Evolutionary conservation across 2,797 vertebrate genomes (phyloP).

Genomic region (Pantherophis alleghaniensis): DNA sequence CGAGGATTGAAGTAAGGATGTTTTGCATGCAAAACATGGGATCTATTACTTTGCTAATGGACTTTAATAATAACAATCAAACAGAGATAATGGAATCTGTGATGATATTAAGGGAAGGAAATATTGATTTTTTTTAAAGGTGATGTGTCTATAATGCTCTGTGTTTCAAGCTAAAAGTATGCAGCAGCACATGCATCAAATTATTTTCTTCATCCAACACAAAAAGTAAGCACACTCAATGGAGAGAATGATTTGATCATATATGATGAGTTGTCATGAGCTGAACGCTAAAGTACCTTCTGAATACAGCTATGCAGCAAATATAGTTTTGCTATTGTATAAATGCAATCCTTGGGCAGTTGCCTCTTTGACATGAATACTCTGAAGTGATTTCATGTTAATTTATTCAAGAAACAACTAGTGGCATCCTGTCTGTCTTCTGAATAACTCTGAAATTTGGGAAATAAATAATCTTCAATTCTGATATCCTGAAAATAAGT

Average conservation of each 20-base stretch:
- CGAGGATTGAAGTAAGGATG: neutral
- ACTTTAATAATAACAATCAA: conserved; percentile 39
- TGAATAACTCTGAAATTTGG: neutral
- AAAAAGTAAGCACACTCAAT: neutral
- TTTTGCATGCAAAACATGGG: neutral
- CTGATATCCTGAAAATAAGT: neutral
- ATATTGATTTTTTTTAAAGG: accelerated
- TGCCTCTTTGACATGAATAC: neutral
- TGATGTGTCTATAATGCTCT: neutral
- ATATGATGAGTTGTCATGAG: neutral
- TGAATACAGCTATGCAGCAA: neutral
- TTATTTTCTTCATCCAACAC: neutral
- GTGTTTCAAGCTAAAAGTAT: neutral
- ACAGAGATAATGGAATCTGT: conserved; percentile 48
- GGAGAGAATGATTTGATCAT: neutral
- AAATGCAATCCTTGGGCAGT: neutral
- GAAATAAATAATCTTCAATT: neutral
- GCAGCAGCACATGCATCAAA: neutral
- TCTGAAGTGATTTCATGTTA: neutral
- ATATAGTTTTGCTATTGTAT: neutral
- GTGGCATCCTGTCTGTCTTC: neutral
- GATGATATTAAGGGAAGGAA: conserved; percentile 37
- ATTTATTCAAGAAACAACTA: neutral
- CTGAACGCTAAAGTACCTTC: neutral
- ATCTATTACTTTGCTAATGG: conserved; percentile 11